Base-by-base conservation (phyloP, 2,113 vertebrate genomes). In the Spizaetus ornatus region DNA sequence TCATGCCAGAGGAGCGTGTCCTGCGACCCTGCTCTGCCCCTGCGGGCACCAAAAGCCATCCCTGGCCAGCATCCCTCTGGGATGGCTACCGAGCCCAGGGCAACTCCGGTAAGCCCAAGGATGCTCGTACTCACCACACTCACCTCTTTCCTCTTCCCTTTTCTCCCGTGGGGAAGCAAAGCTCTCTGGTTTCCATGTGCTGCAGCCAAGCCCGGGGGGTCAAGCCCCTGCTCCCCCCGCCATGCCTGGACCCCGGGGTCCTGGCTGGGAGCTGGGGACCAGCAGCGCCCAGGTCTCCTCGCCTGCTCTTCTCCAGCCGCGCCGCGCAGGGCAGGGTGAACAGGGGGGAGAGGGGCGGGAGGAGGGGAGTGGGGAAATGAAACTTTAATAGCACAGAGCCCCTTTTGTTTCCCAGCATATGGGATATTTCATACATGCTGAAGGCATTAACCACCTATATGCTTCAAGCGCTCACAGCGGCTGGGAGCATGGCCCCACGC, bases 381-480 rank as follows among this genome's bases (percentile, higher is more conserved):
- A 98, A 98, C 98, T 98, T 98, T 98, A 98, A 98, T 98, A 98
- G 98, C 98, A 98, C 97, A 98, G 98, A 98, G 98, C 97, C 98
- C 98, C 98, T 98, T 98, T 98, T 98, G 98, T 98, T 98, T 98
- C 98, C 69, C 95, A 96, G 97, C 98, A 98, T 98, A 98, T 98
- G 98, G 98, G 98, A 98, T 98, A 98, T 98, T 98, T 98, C 98
- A 98, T 98, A 98, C 98, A 98, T 98, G 94, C 98, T 98, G 98
- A 98, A 98, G 98, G 98, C 98, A 98, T 98, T 98, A 98, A 98
- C 98, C 97, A 97, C 98, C 98, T 98, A 98, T 98, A 97, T 97
- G 96, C 98, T 98, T 96, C 97, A 94, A 98, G 97, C 55, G n/a
- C 97, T 94, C 6, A 1, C 96, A 95, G 96, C 82, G 86, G 95